These are phyloP conservation scores for Agrotis segetum DNA, from an alignment of 2,888 invertebrate species.

Conservation along the genomic window DNA sequence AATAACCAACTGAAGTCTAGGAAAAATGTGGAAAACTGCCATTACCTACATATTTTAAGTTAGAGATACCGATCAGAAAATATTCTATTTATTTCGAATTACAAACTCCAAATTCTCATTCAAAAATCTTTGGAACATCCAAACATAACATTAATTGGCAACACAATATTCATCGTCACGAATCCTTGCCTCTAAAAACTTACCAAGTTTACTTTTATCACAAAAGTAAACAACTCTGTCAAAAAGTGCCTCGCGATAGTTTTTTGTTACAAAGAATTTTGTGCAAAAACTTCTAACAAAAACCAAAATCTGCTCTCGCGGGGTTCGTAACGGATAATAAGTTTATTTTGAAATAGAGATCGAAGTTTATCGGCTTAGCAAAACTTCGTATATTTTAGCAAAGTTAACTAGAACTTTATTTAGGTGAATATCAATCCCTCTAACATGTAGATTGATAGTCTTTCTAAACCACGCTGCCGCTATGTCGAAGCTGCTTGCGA, in stretches of 20 bases:
- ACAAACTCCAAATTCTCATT: too few species aligned
- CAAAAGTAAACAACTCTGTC: conserved; percentile 85
- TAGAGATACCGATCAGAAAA: too few species aligned
- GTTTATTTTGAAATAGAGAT: conserved; percentile 88
- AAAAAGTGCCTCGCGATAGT: conserved; percentile 71
- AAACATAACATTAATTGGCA: conserved; percentile 48
- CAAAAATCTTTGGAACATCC: neutral
- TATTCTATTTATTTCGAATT: neutral
- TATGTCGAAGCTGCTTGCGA: too few species aligned
- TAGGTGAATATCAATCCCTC: neutral
- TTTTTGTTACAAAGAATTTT: conserved; percentile 81
- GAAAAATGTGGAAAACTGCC: neutral
- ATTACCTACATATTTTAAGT: neutral
- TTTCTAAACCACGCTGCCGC: neutral
- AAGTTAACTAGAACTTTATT: neutral
- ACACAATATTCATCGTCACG: conserved; percentile 71
- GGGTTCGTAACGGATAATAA: conserved; percentile 84
- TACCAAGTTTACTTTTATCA: conserved; percentile 81
- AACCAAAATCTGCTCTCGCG: conserved; percentile 80
- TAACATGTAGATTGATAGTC: neutral
- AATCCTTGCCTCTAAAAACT: conserved; percentile 68
- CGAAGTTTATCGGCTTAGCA: conserved; percentile 75
- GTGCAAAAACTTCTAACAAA: conserved; percentile 85
- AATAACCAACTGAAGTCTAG: neutral
- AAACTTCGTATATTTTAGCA: conserved; percentile 5